Conservation (phyloP, 2,797 vertebrate genomes). For the Aselliscus stoliczkanus region DNA sequence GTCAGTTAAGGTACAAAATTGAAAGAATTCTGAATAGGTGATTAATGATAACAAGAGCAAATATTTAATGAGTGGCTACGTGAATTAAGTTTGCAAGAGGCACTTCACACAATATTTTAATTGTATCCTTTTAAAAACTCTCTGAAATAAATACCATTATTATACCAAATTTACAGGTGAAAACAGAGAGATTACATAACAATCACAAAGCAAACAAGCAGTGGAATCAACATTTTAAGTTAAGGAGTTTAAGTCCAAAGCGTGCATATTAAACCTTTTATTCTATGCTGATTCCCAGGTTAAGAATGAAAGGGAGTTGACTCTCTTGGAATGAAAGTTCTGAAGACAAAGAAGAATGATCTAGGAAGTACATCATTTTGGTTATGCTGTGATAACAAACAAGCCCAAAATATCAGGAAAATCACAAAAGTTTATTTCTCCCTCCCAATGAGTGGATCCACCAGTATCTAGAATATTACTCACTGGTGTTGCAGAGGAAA, state of each 20-base stretch:
- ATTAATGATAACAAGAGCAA: not conserved
- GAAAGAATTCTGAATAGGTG: not conserved
- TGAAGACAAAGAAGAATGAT: not conserved
- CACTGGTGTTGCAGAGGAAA: not conserved
- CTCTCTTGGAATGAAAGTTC: not conserved
- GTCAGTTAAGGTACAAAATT: not conserved
- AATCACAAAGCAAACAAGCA: not conserved
- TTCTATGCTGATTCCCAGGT: not conserved
- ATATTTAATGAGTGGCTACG: not conserved
- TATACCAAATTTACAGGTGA: not conserved
- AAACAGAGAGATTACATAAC: not conserved
- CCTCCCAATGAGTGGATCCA: not conserved
- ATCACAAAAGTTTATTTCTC: not conserved
- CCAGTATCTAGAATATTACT: not conserved
- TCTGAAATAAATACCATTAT: not conserved
- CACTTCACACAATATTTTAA: not conserved
- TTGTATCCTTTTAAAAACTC: not conserved
- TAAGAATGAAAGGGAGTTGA: not conserved
- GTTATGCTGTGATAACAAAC: not conserved
- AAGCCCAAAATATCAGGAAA: not conserved
- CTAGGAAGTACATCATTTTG: not conserved
- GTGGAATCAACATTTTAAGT: not conserved
- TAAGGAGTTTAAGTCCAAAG: not conserved
- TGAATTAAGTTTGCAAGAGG: not conserved
- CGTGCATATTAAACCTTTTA: not conserved